Evolutionary conservation across 2,113 vertebrate species (phyloP).

Genomic region (Tinamus guttatus): DNA sequence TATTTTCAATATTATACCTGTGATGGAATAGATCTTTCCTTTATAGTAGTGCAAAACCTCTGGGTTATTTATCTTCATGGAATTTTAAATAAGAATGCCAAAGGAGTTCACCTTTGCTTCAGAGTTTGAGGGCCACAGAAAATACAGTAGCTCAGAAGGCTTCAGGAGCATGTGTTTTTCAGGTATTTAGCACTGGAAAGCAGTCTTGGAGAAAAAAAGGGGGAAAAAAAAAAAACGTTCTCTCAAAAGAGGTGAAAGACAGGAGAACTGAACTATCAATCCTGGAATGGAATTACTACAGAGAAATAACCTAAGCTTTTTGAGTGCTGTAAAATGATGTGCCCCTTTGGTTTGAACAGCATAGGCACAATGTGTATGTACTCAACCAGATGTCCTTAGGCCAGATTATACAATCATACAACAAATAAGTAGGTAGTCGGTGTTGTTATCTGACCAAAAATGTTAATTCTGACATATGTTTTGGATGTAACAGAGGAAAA

Average conservation of each 20-base stretch:
- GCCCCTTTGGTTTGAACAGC: not conserved
- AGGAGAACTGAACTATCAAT: not conserved
- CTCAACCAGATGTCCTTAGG: not conserved
- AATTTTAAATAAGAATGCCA: not conserved
- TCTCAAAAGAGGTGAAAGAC: not conserved
- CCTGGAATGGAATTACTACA: not conserved
- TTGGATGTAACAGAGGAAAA: constrained; percentile 49
- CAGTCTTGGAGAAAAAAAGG: not conserved
- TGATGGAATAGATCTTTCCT: not conserved
- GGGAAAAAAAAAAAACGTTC: not conserved
- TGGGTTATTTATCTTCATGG: not conserved
- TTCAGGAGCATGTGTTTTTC: not conserved
- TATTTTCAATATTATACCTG: accelerated
- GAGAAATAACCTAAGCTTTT: not conserved
- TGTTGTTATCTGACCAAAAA: constrained; percentile 27
- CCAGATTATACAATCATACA: not conserved
- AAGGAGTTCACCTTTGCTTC: not conserved
- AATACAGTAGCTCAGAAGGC: not conserved
- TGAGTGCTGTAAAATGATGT: not conserved
- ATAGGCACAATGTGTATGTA: not conserved
- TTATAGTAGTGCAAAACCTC: not conserved
- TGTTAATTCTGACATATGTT: constrained; percentile 50
- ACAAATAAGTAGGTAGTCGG: constrained; percentile 26
- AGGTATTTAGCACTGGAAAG: not conserved
- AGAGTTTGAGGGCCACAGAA: not conserved